phyloP scores from a whole-genome alignment of 1,140 invertebrate species.

The Cardiocondyla obscurior region DNA sequence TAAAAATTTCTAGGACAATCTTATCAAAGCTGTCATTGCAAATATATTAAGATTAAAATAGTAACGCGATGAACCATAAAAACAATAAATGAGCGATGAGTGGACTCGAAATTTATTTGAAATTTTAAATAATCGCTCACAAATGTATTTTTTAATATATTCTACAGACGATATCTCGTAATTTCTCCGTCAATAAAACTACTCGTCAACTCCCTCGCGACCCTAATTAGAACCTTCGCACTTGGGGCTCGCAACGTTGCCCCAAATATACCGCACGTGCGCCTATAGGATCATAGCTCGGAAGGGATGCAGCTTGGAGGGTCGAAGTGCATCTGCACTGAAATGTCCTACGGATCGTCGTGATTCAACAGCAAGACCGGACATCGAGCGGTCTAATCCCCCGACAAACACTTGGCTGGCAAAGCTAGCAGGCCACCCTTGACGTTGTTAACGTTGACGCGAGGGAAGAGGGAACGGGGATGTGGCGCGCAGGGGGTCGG shows the following conservation, averaged over 20 bases:
- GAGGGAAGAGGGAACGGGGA: background rate
- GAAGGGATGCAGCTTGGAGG: slow-evolving; percentile 1
- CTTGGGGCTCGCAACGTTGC: background rate
- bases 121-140: no score
- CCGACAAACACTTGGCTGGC: slow-evolving; percentile 74
- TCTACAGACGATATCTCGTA: background rate
- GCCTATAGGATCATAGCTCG: slow-evolving; percentile 20
- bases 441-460: slow-evolving; percentile 57
- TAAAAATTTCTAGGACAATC: background rate
- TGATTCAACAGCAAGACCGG: slow-evolving; percentile 61
- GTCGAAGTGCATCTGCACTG: slow-evolving; percentile 39
- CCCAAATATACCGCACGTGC: slow-evolving; percentile 42
- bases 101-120: background rate
- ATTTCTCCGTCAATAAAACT: background rate
- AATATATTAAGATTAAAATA: no score
- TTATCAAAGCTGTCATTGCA: no score
- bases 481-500: slow-evolving; percentile 52
- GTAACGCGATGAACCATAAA: no score
- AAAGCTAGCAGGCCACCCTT: slow-evolving; percentile 67
- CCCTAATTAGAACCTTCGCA: slow-evolving; percentile 15
- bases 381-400: slow-evolving; percentile 74
- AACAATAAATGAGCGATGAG: background rate
- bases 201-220: background rate
- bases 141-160: background rate
- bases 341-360: slow-evolving; percentile 43